Conservation (phyloP, 1,140 invertebrate species). For the Antheraea mylitta region DNA sequence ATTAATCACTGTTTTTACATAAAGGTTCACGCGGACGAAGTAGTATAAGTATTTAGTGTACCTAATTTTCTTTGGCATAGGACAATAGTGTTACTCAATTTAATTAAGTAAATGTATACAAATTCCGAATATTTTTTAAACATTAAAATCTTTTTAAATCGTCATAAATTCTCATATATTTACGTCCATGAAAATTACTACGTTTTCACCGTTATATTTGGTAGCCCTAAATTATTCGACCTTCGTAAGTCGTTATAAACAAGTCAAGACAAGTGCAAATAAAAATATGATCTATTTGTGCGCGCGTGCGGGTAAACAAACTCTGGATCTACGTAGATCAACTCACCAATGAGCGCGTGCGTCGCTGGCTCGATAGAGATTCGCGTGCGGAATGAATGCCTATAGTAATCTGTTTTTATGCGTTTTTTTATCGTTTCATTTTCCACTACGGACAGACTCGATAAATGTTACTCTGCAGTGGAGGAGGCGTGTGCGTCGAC, state of each 20-base stretch:
- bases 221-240: not conserved
- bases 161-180: not conserved
- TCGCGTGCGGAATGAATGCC: not conserved
- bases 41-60: too few relatives aligned
- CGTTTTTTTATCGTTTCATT: not conserved
- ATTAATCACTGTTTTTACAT: too few relatives aligned
- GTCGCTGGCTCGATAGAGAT: not conserved
- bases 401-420: not conserved
- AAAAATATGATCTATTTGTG: constrained; percentile 14
- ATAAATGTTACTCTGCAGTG: not conserved
- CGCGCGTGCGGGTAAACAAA: not conserved
- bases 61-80: too few relatives aligned
- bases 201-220: not conserved
- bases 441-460: not conserved
- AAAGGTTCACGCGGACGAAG: too few relatives aligned
- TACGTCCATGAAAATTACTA: not conserved
- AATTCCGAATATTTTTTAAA: too few relatives aligned
- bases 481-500: not conserved
- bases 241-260: constrained; percentile 6
- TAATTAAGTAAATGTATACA: too few relatives aligned
- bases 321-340: not conserved
- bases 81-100: too few relatives aligned
- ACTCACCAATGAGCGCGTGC: too few relatives aligned
- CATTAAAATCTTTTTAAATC: too few relatives aligned
- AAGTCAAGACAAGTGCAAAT: constrained; percentile 12